phyloP scores from a whole-genome alignment of 1,140 invertebrate species.

The Oryzaephilus surinamensis region DNA sequence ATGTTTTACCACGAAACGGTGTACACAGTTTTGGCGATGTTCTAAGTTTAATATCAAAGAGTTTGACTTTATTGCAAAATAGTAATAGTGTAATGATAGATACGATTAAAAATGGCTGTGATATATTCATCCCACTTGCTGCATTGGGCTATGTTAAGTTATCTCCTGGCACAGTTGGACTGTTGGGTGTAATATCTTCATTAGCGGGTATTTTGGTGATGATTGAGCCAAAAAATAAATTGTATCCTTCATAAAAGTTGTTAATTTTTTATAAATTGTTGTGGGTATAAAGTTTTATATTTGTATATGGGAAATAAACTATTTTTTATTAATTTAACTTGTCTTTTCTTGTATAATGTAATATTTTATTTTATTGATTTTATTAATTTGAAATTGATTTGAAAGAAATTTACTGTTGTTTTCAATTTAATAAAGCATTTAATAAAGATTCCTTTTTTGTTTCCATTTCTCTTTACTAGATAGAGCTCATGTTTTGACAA shows the following conservation, averaged over 20 bases:
- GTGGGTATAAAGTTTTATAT: constrained; percentile 1
- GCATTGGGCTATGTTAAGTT: constrained; percentile 63
- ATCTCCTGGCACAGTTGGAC: constrained; percentile 61
- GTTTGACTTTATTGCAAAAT: constrained; percentile 19
- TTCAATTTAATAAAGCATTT: no score
- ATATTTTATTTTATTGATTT: no score
- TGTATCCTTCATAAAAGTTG: constrained; percentile 39
- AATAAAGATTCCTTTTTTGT: no score
- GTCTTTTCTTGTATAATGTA: no score
- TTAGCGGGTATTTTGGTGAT: constrained; percentile 59
- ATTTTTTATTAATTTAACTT: no score
- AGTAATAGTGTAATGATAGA: constrained; percentile 63
- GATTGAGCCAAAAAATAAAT: constrained; percentile 58
- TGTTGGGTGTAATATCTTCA: constrained; percentile 70
- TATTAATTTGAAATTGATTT: no score
- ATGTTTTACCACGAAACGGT: constrained; percentile 29
- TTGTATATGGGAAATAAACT: not conserved
- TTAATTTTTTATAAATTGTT: not conserved
- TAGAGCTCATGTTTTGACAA: no score
- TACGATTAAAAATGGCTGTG: constrained; percentile 74
- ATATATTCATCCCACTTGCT: constrained; percentile 72
- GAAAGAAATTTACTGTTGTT: no score
- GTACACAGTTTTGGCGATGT: constrained; percentile 15
- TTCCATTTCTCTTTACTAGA: no score
- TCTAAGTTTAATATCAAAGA: constrained; percentile 2